phyloP scores from a whole-genome alignment of 2,888 invertebrate species.

The Minunthozetes semirufus region DNA sequence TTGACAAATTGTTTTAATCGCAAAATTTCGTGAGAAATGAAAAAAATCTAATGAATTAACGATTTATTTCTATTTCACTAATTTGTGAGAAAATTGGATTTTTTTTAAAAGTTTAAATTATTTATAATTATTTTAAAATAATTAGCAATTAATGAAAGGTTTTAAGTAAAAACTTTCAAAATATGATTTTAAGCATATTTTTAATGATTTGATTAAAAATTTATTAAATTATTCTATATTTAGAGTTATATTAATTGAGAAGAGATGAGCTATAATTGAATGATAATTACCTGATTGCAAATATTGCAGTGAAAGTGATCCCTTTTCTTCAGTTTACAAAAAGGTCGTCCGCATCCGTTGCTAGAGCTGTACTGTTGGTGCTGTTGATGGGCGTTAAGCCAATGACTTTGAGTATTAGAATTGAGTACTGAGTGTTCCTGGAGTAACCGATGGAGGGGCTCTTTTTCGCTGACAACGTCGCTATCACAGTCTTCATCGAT shows the following conservation, averaged over 20 bases:
- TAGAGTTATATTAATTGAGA: background rate
- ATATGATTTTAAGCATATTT: too few species aligned
- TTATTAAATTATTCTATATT: background rate
- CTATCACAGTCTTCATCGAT: constrained; percentile 21
- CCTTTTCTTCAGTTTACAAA: constrained; percentile 70
- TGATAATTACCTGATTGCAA: constrained; percentile 60
- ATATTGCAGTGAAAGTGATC: constrained; percentile 71
- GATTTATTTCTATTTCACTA: too few species aligned
- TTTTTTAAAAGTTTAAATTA: too few species aligned
- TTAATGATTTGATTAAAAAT: background rate
- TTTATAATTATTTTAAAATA: too few species aligned
- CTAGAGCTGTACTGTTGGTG: constrained; percentile 58
- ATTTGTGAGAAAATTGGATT: too few species aligned
- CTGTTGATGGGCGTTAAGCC: constrained; percentile 37
- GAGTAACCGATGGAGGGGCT: background rate
- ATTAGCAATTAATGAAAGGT: too few species aligned
- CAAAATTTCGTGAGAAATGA: too few species aligned
- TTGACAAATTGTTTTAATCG: too few species aligned
- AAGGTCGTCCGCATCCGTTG: constrained; percentile 64
- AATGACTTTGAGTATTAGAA: constrained; percentile 17
- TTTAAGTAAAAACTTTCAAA: too few species aligned
- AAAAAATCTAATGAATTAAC: too few species aligned
- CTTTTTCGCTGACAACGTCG: background rate
- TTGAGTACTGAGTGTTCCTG: background rate
- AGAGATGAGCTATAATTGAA: background rate